Evolutionary conservation across 2,888 invertebrate genomes (phyloP).

Genomic region (Eremobia ochroleuca): DNA sequence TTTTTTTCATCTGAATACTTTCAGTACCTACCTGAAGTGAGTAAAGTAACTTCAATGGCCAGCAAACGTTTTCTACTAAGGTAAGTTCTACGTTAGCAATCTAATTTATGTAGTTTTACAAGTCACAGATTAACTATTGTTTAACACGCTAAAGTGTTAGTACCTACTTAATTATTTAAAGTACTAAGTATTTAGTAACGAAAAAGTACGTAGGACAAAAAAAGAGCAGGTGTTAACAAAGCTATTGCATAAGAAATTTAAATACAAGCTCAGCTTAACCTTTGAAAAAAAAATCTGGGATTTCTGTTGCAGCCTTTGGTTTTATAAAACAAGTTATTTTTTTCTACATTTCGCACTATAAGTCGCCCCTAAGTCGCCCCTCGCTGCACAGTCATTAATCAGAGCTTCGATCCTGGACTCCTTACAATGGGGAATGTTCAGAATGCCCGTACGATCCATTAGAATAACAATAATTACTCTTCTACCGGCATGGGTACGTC

Average conservation of each 20-base stretch:
- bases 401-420: slow-evolving; percentile 89
- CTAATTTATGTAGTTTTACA: slow-evolving; percentile 39
- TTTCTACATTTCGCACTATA: slow-evolving; percentile 65
- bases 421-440: slow-evolving; percentile 89
- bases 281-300: not conserved
- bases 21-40: not conserved
- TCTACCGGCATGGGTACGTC: slow-evolving; percentile 73
- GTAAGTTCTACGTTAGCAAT: slow-evolving; percentile 22
- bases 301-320: slow-evolving; percentile 27
- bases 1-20: too few relatives aligned
- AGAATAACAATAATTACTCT: slow-evolving; percentile 91
- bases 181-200: slow-evolving; percentile 2
- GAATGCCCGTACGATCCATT: slow-evolving; percentile 88
- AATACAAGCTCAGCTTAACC: not conserved
- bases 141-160: slow-evolving; percentile 24
- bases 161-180: slow-evolving; percentile 34
- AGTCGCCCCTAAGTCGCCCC: slow-evolving; percentile 81
- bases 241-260: slow-evolving; percentile 8
- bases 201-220: not conserved
- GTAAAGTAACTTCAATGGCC: slow-evolving; percentile 13
- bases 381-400: slow-evolving; percentile 89
- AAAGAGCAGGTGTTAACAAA: slow-evolving; percentile 27
- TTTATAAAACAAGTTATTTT: slow-evolving; percentile 61
- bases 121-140: slow-evolving; percentile 46
- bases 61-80: slow-evolving; percentile 8